phyloP scores from a whole-genome alignment of 2,888 invertebrate species.

The Acrobasis repandana region DNA sequence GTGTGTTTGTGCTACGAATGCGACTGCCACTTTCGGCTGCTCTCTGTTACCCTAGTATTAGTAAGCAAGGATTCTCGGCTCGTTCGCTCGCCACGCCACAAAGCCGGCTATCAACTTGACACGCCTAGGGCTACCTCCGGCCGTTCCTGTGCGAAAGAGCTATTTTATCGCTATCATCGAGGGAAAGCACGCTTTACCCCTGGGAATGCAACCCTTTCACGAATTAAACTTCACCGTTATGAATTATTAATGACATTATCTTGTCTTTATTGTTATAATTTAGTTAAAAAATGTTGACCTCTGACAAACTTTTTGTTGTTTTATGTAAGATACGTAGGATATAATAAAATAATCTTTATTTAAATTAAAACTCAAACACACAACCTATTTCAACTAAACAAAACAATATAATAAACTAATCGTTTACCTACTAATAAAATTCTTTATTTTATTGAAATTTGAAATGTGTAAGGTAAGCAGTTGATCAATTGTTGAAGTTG shows the following conservation, averaged over 20 bases:
- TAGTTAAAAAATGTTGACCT: constrained; percentile 49
- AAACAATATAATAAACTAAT: no score
- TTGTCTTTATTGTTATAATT: constrained; percentile 59
- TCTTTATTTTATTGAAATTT: constrained; percentile 28
- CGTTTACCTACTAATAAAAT: neutral
- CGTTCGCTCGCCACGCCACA: constrained; percentile 67
- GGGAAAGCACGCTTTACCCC: constrained; percentile 25
- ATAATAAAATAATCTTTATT: no score
- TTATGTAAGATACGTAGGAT: neutral
- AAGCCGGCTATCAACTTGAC: constrained; percentile 65
- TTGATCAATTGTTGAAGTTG: constrained; percentile 3
- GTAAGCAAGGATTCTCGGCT: constrained; percentile 65
- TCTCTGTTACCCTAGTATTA: constrained; percentile 63
- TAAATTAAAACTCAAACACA: no score
- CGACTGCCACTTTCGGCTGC: constrained; percentile 56
- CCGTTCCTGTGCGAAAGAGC: constrained; percentile 11
- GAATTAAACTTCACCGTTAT: constrained; percentile 40
- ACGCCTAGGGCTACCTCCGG: constrained; percentile 32
- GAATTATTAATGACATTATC: constrained; percentile 55
- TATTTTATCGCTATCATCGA: constrained; percentile 15
- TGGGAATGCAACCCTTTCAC: constrained; percentile 21
- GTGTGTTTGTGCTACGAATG: constrained; percentile 50
- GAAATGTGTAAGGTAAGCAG: neutral
- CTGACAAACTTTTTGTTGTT: neutral
- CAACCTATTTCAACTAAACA: no score